Base-by-base conservation (phyloP, 2,113 vertebrate species). In the Tinamus guttatus region DNA sequence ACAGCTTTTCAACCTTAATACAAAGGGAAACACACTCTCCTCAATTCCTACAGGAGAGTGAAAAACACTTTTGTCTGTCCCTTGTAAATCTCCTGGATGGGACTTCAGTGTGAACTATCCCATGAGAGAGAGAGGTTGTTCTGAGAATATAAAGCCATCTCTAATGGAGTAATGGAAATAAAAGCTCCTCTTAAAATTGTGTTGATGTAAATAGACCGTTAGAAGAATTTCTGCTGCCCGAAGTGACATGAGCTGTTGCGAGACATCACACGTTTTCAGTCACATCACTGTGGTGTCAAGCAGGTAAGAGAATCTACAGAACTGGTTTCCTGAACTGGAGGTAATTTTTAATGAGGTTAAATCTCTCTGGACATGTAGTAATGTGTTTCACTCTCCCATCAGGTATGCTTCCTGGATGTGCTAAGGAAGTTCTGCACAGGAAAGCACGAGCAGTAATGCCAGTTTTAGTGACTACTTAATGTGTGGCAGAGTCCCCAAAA, bases 51-150 rank as follows among this genome's bases (percentile, higher is more conserved):
- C 92, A 92, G 88, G 43, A 76, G 91, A 78, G 59, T 74, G 88
- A 96, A 96, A 92, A 94, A 65, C 83, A 30, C 21, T 67, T 22
- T 94, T 94, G 88, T 85, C 83, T 94, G 92, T 92, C 49, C 85
- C 88, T 75, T 89, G 83, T 94, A 97, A 90, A 94, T 94, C 92
- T 96, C 67, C 67, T 95, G 90, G 77, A 90, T 96, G 62, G 87
- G 83, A 93, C 95, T 96, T 96, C 81, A 95, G 82, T 81, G 90
- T 96, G 92, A 94, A 95, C 49, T 76, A 82, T 94, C 92, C 92
- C 88, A 89, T 85, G 90, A 86, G 93, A 89, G 70, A 88, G 52
- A 64, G 76, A 83, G 38, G 62, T 74, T 93, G 83, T 87, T 93
- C 85, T 85, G 62, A 79, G 90, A 84, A 94, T 92, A 95, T 79